Base-by-base conservation (phyloP, 92 coral and sea anemone genomes). In the Bergia sp. region DNA sequence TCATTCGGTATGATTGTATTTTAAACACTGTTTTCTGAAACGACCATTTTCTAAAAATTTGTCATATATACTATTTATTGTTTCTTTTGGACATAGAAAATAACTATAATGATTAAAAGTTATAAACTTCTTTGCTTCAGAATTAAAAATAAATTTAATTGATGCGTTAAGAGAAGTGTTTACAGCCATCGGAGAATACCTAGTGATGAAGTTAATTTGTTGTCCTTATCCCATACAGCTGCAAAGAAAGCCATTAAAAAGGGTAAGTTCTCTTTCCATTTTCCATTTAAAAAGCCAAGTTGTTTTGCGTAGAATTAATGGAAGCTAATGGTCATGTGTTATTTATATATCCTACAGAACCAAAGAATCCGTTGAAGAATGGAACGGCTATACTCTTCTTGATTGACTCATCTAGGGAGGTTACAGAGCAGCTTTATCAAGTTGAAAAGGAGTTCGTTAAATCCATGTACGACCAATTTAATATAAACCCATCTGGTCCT, bases 391-490 rank as follows among this genome's bases (percentile, higher is more conserved):
- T 91, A 29, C 53, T 87, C 15, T 89, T 91, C 82, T 50, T 91
- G 67, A 78, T 91, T 53, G 93, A 91, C 64, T 81, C 90, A 5
- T 91, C 93, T 16, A 57, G 80, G 37, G 86, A 67, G 43, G 88
- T 82, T 10, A 87, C 85, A 75, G 40, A 3, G 42, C 42, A 65
- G 20, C 80, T 86, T 3, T 91, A 81, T 45, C 23, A 36, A 15
- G 77, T 74, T 57, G 79, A 87, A 80, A 81, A 91, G 50, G 81
- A 91, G 5, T 91, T 91, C 58, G 90, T 82, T 29, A 91, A 87
- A 36, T 36, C 85, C 1, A 12, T 91, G 69, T 77, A 71, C 78
- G 61, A 83, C 78, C 77, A 83, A 38, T 83, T 83, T 71, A 36
- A 37, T 36, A 45, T 83, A 23, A 44, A 44, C 13, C 42, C 58